These are phyloP conservation scores for Cichlasoma orientale DNA, from an alignment of 2,797 vertebrate species.

Conservation along the genomic window DNA sequence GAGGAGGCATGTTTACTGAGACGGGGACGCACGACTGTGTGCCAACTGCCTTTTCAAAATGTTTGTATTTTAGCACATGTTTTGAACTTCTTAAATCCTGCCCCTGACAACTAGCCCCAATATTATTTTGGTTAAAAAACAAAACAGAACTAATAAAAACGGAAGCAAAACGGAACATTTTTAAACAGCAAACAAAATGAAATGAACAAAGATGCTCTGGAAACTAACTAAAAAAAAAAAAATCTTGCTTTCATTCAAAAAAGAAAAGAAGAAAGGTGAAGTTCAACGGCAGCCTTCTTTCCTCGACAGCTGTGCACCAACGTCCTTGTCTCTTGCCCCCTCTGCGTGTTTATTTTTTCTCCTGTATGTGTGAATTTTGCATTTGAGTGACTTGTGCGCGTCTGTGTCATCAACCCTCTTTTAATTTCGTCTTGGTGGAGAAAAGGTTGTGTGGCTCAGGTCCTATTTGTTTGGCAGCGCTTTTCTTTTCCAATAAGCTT, in stretches of 20 bases:
- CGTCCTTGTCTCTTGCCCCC: neutral
- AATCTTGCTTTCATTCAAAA: too few relatives aligned
- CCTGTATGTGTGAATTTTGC: neutral
- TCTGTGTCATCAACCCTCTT: neutral
- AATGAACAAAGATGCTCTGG: too few relatives aligned
- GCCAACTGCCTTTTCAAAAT: neutral
- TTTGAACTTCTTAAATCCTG: neutral
- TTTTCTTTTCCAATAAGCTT: neutral
- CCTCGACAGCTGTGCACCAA: neutral
- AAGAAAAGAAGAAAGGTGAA: neutral
- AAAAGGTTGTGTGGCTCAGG: neutral
- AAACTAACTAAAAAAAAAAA: too few relatives aligned
- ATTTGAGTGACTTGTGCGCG: fast-evolving
- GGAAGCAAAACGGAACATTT: neutral
- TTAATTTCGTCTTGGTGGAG: neutral
- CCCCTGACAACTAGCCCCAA: neutral
- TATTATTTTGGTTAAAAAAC: neutral
- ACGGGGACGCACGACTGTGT: neutral
- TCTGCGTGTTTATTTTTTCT: neutral
- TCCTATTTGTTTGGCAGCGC: neutral
- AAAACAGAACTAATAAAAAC: neutral
- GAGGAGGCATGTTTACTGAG: neutral
- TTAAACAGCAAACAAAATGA: too few relatives aligned
- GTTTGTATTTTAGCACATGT: neutral
- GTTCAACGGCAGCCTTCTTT: neutral